Base-by-base conservation (phyloP, 2,797 vertebrate species). In the Eurystomus glaucurus region DNA sequence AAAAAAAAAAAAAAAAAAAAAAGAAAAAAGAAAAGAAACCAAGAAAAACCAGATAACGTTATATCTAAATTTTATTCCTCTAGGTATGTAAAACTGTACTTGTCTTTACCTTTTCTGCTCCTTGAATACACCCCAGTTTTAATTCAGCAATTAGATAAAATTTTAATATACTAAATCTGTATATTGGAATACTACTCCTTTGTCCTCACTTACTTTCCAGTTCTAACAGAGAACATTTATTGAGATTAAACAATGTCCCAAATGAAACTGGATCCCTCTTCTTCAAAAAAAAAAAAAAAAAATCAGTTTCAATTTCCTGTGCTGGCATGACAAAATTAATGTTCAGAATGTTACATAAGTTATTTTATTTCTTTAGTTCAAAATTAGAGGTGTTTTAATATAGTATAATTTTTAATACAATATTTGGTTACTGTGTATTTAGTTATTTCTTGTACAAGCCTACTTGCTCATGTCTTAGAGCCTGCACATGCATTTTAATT, bases 301-400 rank as follows among this genome's bases (percentile, higher is more conserved):
- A 65, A 58, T 31, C 8, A 54, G 55, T 8, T 31, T 64, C 3
- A 48, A 75, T 85, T 65, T 68, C 37, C 35, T 37, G 9, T 14
- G 13, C 22, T 48, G 21, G 6, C 20, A 66, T 76, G 15, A 76
- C 72, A 64, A 90, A 88, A 83, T 83, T 65, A 50, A 83, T 31
- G 33, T 52, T 65, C 70, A 37, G 23, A 76, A 69, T 46, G 23
- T 85, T 88, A 81, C 41, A 85, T 10, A 75, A 92, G 41, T 78
- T 94, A 86, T 31, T 84, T 66, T 33, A 91, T 66, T 94, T 80
- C 50, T 61, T 52, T 45, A 90, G 58, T 2, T 82, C 54, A 90
- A 93, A 96, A 93, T 81, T 51, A 78, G 5, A 88, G 54, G 14
- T 31, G 4, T 54, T 93, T 46, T 78, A 72, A 90, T 62, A 69